A percentile compares a stretch with the other conserved stretches of the same genome.
phyloP scores from a whole-genome alignment of 2,888 invertebrate species.

The Keiferia lycopersicella region DNA sequence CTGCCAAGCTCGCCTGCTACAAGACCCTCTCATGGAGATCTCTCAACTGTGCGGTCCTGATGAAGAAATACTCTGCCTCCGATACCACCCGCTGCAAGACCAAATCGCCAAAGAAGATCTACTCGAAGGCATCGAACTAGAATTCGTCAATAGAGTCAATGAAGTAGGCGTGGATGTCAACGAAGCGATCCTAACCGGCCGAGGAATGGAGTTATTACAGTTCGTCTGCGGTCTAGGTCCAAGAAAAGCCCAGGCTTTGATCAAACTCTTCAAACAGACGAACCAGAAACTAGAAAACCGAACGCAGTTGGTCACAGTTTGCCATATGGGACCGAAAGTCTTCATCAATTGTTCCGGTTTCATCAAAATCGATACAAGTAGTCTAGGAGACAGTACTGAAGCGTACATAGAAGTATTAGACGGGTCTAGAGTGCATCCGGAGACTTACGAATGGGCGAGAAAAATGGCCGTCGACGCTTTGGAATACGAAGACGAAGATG shows the following conservation, averaged over 20 bases:
- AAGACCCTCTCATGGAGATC: constrained; percentile 98
- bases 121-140: constrained; percentile 90
- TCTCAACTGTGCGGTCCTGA: constrained; percentile 97
- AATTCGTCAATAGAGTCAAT: constrained; percentile 97
- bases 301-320: constrained; percentile 96
- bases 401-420: constrained; percentile 98
- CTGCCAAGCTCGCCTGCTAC: constrained; percentile 94
- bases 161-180: constrained; percentile 99
- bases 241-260: constrained; percentile 93
- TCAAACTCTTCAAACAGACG: constrained; percentile 93
- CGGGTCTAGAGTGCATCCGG: constrained; percentile 98
- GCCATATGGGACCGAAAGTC: constrained; percentile 98
- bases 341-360: constrained; percentile 99
- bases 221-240: constrained; percentile 99
- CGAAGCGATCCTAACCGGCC: constrained; percentile 92
- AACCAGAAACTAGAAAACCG: constrained; percentile 96
- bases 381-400: constrained; percentile 96
- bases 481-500: constrained; percentile 98
- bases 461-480: constrained; percentile 99
- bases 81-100: constrained; percentile 93
- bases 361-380: constrained; percentile 98
- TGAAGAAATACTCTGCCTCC: constrained; percentile 96
- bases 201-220: constrained; percentile 94
- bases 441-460: constrained; percentile 99
- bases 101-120: constrained; percentile 92